Evolutionary conservation across 2,888 invertebrate genomes (phyloP).

Genomic region (Patella depressa): DNA sequence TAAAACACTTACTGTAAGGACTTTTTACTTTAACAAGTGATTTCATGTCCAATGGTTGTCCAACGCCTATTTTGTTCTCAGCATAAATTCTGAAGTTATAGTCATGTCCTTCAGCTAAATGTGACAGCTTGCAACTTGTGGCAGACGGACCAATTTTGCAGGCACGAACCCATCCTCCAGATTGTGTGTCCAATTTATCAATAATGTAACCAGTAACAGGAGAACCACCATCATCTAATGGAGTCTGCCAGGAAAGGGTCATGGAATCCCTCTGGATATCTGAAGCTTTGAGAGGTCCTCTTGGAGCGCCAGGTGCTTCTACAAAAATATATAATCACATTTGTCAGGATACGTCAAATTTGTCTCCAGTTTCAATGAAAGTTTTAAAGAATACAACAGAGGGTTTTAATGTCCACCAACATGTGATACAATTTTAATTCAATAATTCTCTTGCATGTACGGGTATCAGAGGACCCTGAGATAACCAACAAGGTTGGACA

Average conservation of each 20-base stretch:
- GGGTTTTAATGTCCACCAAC: no score
- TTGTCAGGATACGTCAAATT: background rate
- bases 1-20: constrained; percentile 78
- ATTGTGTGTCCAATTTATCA: constrained; percentile 58
- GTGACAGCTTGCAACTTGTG: constrained; percentile 39
- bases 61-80: constrained; percentile 69
- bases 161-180: constrained; percentile 61
- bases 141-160: constrained; percentile 47
- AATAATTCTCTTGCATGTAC: no score
- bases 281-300: constrained; percentile 50
- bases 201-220: constrained; percentile 67
- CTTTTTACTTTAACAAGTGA: constrained; percentile 76
- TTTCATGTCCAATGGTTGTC: constrained; percentile 79
- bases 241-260: constrained; percentile 67
- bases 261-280: constrained; percentile 57
- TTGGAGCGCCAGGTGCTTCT: constrained; percentile 64
- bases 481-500: no score
- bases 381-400: no score
- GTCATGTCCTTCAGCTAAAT: constrained; percentile 53
- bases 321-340: constrained; percentile 19
- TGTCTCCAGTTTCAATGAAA: background rate
- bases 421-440: no score
- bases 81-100: constrained; percentile 70
- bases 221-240: constrained; percentile 65
- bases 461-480: no score